Base-by-base conservation (phyloP, 1,140 invertebrate genomes). In the Cheumatopsyche charites region DNA sequence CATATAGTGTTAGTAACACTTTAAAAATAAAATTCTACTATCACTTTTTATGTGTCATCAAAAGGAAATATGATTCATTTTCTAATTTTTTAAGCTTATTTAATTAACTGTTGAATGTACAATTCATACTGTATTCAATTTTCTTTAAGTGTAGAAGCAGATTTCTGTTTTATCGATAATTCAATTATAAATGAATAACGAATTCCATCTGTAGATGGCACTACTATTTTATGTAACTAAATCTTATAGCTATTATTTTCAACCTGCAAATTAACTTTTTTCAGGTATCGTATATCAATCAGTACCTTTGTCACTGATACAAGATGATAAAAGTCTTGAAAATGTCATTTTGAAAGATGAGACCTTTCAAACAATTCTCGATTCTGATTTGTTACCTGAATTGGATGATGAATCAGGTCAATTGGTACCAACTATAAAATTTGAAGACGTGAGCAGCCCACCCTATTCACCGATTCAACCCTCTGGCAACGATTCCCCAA, bases 281-380 rank as follows among this genome's bases (percentile, higher is more conserved):
- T 67, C 67, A 76, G 75, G 62, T 71, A 71, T 76, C 21, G 9
- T 36, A 36, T 36, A 72, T 69, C 42, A 19, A 68, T 73, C 74
- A 19, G 23, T 76, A 21, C 75, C 75, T 52, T 67, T 76, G 61
- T 76, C 75, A 25, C 23, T 70, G 61, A 76, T 76, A 23, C 75
- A 76, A 69, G 58, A 73, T 58, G 72, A 76, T 36, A 72, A 72
- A 41, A 17, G 25, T 21, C 1, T 21, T 7, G 9, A 71, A 26
- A 21, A 42, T 12, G 23, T 36, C 17, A 43, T 17, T 6, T 62
- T 61, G 42, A 45, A 23, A 11, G 21, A 25, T 25, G 55, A 58
- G 25, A 23, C 19, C 11, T 43, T 23, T 19, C 29, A 63, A 63
- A n/a, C 17, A 23, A 47, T 68, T 26, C 21, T 52, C 47, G 47